Conservation (phyloP, 2,113 vertebrate genomes). For the Spermophilus dauricus region DNA sequence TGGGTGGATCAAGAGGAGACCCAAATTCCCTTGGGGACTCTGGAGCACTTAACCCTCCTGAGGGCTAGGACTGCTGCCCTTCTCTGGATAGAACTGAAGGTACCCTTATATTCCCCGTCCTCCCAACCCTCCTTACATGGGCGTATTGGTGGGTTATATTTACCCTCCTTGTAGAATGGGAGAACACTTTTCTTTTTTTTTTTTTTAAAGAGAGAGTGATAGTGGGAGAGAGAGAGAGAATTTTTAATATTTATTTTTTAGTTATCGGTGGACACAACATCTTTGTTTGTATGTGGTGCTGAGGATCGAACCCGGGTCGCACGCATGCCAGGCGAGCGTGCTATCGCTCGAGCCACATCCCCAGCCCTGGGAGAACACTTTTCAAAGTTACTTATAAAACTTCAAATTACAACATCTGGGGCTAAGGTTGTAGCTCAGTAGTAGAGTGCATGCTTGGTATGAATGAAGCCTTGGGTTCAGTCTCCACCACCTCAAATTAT, state of each 20-base stretch:
- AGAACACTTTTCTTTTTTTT: background rate
- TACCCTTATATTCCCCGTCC: background rate
- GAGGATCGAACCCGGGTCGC: too few relatives aligned
- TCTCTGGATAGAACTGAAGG: background rate
- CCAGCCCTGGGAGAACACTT: background rate
- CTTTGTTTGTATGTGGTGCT: too few relatives aligned
- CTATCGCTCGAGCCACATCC: too few relatives aligned
- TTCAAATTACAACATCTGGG: background rate
- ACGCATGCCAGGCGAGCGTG: too few relatives aligned
- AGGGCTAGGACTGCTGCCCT: background rate
- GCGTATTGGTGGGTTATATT: background rate
- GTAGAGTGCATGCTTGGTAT: background rate
- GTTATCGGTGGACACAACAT: too few relatives aligned
- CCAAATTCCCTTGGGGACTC: background rate
- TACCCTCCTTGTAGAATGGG: background rate
- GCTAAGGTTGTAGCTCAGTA: background rate
- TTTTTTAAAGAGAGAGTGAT: too few relatives aligned
- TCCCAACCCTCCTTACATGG: too few relatives aligned
- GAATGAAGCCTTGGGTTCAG: background rate
- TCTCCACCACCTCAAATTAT: too few relatives aligned
- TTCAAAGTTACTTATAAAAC: background rate
- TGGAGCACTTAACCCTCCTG: background rate
- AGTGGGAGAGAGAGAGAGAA: too few relatives aligned
- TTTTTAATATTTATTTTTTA: too few relatives aligned
- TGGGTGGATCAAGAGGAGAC: background rate